Evolutionary conservation across 2,888 invertebrate genomes (phyloP), one percentile per base, ranked within the genome.

Genomic region (Scaptomyza polygonia): DNA sequence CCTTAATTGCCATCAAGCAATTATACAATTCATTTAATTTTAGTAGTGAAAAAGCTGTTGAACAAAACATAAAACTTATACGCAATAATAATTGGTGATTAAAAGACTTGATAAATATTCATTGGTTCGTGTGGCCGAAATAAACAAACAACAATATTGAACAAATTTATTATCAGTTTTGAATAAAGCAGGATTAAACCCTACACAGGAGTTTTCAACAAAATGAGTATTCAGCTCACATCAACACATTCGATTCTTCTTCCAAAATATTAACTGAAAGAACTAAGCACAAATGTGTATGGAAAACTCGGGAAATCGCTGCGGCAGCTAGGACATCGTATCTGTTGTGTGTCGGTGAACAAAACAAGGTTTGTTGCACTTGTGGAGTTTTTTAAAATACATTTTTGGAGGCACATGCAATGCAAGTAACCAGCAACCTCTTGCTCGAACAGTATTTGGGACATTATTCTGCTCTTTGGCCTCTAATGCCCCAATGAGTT

Each of bases 331-430:
- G 39, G 48, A 58, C 44, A 54, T 55, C 36, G 14, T 52, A 42
- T 49, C 14, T 12, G n/a, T 32, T 30, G 32, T 34, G 34, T 36
- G 18, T n/a, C 21, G 29, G 16, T 29, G 9, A 8, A 8, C 18
- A 18, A 51, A 32, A 18, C 27, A 42, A 43, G 30, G 18, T 11
- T 44, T 40, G 52, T 40, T 56, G 57, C 52, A 51, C n/a, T 63
- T 61, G 30, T 42, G 56, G 70, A 70, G 78, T 70, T 70, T 72
- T 62, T 63, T 65, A 65, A 79, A 57, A 52, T 34, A 29, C 25
- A 30, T 36, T 39, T 11, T 40, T 30, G 14, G 21, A 7, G 18
- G 45, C 5, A 11, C 5, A 25, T 7, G 12, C 49, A 51, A 18
- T 18, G 47, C 39, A 30, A 34, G 34, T n/a, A 36, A n/a, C 8